Base-by-base conservation (phyloP, 2,113 vertebrate species). In the Ranitomeya variabilis region DNA sequence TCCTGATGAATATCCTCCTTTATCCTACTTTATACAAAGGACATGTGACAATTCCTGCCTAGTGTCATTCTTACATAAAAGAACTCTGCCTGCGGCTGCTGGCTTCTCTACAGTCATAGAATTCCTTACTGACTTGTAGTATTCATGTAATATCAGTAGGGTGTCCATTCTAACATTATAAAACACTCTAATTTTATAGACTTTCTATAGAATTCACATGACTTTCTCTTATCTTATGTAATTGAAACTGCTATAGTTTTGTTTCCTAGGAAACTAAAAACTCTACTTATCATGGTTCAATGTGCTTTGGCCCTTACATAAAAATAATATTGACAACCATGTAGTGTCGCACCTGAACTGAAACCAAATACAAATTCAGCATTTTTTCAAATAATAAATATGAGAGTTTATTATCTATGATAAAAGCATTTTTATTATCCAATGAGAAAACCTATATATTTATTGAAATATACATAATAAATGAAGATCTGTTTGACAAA, bases 221-320 rank as follows among this genome's bases (percentile, higher is more conserved):
- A 26, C 37, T 51, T 71, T 69, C 13, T 83, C 62, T 54, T 83
- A 71, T 84, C 45, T 69, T 51, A 66, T 26, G 31, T 83, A 83
- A 67, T 69, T 52, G 19, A 71, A 60, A 83, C 45, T 84, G 8
- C 64, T 81, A 81, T 37, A 84, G 64, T n/a, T 69, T 26, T 23
- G 82, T 55, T 55, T 69, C 82, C 82, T 26, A 16, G 66, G 82
- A 84, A 84, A 84, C 64, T 69, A 69, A 71, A 60, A 69, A 26
- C 64, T 71, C 26, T 12, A 14, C 11, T 51, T 64, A 66, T 66
- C 66, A 51, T 11, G 71, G 66, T 26, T n/a, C 12, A 18, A 69
- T 84, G 45, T 26, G 51, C 51, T 55, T 71, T 71, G 64, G 14
- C n/a, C 62, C 13, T 67, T 66, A 83, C 62, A 69, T 54, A 23